Conservation (phyloP, 35 echinoderm and acorn worm species). For the Apostichopus californicus region DNA sequence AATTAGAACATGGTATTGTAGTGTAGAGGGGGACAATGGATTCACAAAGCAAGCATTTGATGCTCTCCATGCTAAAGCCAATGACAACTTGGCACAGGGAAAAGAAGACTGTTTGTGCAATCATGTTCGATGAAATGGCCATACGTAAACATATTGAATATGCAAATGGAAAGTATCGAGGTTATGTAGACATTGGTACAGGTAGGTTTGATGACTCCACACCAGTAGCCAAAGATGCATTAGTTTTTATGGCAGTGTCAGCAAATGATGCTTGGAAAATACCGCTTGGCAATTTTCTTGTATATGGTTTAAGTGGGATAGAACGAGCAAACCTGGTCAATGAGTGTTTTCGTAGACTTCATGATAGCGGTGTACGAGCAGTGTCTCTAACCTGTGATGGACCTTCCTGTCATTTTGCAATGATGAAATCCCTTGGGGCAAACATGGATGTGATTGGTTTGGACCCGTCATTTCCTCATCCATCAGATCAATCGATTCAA, state of each 20-base stretch:
- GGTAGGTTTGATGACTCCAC: slow-evolving; percentile 33
- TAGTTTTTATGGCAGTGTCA: slow-evolving; percentile 62
- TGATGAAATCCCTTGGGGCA: slow-evolving; percentile 63
- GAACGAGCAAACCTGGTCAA: slow-evolving; percentile 25
- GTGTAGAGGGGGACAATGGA: slow-evolving; percentile 54
- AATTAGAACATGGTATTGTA: slow-evolving; percentile 57
- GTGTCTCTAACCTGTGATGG: slow-evolving; percentile 78
- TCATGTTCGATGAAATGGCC: slow-evolving; percentile 51
- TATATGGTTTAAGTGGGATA: slow-evolving; percentile 43
- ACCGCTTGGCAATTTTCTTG: slow-evolving; percentile 61
- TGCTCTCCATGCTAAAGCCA: no score
- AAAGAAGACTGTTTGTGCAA: background rate
- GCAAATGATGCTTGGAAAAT: slow-evolving; percentile 49
- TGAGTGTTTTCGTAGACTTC: slow-evolving; percentile 16
- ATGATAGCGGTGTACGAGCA: slow-evolving; percentile 51
- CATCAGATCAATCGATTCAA: no score
- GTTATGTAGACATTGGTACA: slow-evolving; percentile 56
- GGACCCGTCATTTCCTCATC: background rate
- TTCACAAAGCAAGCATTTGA: slow-evolving; percentile 63
- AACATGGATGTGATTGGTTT: background rate
- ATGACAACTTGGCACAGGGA: background rate
- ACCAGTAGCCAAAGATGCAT: slow-evolving; percentile 43
- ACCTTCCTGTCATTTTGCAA: slow-evolving; percentile 68
- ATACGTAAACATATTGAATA: slow-evolving; percentile 13
- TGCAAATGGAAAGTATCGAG: slow-evolving; percentile 22